Conservation (phyloP, 1,140 invertebrate species). For the Heliconius eleuchia region DNA sequence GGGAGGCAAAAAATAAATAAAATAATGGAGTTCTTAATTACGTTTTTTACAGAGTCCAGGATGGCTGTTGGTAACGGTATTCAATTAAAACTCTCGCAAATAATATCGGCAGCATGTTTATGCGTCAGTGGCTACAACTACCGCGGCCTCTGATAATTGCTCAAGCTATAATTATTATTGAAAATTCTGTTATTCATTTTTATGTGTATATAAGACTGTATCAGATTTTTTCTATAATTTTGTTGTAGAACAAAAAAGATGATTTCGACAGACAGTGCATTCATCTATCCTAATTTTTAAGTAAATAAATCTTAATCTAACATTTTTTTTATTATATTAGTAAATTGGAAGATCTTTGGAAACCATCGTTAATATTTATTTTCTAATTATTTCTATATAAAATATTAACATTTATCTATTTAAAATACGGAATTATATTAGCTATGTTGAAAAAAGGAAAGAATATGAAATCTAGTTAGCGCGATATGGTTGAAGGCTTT, state of each 20-base stretch:
- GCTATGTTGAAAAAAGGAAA: not conserved
- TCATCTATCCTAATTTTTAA: too few species aligned
- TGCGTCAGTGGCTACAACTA: constrained; percentile 35
- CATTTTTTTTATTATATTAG: too few species aligned
- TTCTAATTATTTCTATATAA: too few species aligned
- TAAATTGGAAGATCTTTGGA: too few species aligned
- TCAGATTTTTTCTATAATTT: not conserved
- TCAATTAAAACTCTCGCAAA: constrained; percentile 52
- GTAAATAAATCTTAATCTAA: too few species aligned
- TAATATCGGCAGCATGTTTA: constrained; percentile 52
- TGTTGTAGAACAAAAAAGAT: too few species aligned
- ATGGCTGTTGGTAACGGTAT: constrained; percentile 27
- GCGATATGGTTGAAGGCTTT: not conserved
- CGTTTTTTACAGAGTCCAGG: constrained; percentile 33
- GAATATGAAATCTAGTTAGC: not conserved
- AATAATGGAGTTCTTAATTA: constrained; percentile 35
- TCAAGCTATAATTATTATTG: not conserved
- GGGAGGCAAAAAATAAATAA: not conserved
- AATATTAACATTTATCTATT: too few species aligned
- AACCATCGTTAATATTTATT: too few species aligned
- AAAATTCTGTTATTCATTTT: not conserved
- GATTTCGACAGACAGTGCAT: too few species aligned
- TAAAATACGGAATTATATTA: too few species aligned
- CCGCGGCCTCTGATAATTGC: not conserved
- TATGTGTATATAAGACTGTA: not conserved